Percentiles rank a stretch among this genome's conserved stretches.
Conservation (phyloP, 2,797 vertebrate species). For the Enoplosus armatus region DNA sequence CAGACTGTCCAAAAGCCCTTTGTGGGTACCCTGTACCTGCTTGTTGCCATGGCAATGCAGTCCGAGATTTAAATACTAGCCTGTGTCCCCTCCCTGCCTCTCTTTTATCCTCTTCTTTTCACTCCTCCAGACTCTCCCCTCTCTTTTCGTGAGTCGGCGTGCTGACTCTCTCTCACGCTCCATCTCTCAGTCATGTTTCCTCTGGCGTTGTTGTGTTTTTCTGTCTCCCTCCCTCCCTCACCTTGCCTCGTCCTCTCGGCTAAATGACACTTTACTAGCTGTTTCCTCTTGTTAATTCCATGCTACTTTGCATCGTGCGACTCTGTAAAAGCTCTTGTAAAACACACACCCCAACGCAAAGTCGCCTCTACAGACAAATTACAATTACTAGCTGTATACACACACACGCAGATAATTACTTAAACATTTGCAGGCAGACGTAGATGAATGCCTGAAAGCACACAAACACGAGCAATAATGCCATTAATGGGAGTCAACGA, state of each 20-base stretch:
- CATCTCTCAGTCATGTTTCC: constrained; percentile 67
- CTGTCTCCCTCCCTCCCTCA: constrained; percentile 64
- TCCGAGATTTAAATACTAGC: constrained; percentile 75
- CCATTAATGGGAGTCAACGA: constrained; percentile 62
- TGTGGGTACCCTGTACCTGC: constrained; percentile 65
- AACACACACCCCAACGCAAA: constrained; percentile 47
- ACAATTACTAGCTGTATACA: constrained; percentile 43
- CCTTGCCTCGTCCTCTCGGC: constrained; percentile 72
- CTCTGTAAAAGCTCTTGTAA: constrained; percentile 80
- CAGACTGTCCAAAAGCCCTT: constrained; percentile 62
- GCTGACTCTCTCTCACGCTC: constrained; percentile 55
- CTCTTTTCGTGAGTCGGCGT: constrained; percentile 54
- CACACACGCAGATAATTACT: constrained; percentile 62
- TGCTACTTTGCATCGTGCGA: constrained; percentile 72
- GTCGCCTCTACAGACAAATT: constrained; percentile 41
- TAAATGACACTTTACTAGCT: constrained; percentile 75
- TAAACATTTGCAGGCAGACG: constrained; percentile 51
- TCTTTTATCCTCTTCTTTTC: constrained; percentile 66
- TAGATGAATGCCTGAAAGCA: constrained; percentile 31
- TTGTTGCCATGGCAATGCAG: constrained; percentile 77
- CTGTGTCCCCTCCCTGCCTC: constrained; percentile 64
- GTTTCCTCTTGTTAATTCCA: constrained; percentile 73
- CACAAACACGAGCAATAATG: constrained; percentile 43
- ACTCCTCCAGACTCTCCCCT: constrained; percentile 65
- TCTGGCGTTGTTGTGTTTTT: constrained; percentile 46